phyloP scores from a whole-genome alignment of 2,888 invertebrate species.

The Diaphora mendica region DNA sequence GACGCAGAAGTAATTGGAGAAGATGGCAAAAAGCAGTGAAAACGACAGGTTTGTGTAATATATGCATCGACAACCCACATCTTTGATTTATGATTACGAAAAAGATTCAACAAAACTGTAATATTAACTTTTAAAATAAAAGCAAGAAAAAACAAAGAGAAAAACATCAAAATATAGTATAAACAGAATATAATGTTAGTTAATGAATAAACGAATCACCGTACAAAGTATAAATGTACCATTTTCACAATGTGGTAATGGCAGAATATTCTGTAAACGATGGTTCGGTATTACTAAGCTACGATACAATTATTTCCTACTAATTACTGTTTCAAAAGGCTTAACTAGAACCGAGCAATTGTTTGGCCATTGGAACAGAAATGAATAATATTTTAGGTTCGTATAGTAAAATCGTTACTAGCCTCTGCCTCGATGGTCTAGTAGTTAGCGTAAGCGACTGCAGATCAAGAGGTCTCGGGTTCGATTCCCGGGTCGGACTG shows the following conservation, averaged over 20 bases:
- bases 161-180: background rate
- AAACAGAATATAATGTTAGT: background rate
- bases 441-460: too few relatives aligned
- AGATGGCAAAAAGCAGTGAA: too few relatives aligned
- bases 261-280: background rate
- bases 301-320: background rate
- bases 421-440: too few relatives aligned
- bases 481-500: too few relatives aligned
- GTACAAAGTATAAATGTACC: background rate
- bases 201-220: background rate
- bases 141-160: background rate
- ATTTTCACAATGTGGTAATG: background rate
- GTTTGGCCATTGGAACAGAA: background rate
- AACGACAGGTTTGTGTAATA: too few relatives aligned
- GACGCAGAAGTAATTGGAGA: too few relatives aligned
- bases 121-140: background rate
- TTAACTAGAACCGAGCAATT: background rate
- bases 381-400: background rate
- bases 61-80: too few relatives aligned
- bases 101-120: background rate
- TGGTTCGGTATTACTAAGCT: background rate
- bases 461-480: too few relatives aligned
- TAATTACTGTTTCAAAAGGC: background rate
- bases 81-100: too few relatives aligned
- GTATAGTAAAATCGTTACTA: too few relatives aligned